Evolutionary conservation across 2,797 vertebrate genomes (phyloP).

Genomic region (Tenualosa thibaudeaui): DNA sequence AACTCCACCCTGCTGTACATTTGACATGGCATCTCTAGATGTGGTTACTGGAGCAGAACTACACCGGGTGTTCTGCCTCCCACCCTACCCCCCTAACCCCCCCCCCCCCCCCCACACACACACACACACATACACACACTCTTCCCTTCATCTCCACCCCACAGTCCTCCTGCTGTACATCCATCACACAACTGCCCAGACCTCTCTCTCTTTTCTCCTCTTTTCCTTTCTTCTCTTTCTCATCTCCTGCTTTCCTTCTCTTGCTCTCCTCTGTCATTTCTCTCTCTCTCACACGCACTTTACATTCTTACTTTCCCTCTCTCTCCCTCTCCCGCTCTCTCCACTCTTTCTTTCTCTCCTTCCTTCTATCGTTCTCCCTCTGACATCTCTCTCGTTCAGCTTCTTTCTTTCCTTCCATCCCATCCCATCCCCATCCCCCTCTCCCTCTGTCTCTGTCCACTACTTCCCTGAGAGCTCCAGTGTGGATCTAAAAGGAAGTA

Average conservation of each 20-base stretch:
- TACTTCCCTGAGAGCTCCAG: too few relatives aligned
- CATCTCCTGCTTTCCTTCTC: too few relatives aligned
- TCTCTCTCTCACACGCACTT: too few relatives aligned
- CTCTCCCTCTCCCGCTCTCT: too few relatives aligned
- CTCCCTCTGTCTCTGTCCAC: not conserved
- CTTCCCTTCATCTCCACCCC: slow-evolving; percentile 18
- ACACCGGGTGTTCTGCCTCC: slow-evolving; percentile 24
- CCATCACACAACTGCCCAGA: not conserved
- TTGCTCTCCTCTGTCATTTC: not conserved
- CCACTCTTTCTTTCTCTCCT: not conserved
- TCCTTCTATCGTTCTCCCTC: slow-evolving; percentile 30
- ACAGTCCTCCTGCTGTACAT: slow-evolving; percentile 20
- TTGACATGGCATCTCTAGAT: not conserved
- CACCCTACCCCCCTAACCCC: not conserved
- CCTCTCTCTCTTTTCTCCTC: not conserved
- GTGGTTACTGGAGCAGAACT: slow-evolving; percentile 29
- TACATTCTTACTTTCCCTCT: too few relatives aligned
- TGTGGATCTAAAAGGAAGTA: not conserved
- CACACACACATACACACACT: slow-evolving; percentile 12
- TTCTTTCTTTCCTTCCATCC: slow-evolving; percentile 32
- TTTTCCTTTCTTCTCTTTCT: not conserved
- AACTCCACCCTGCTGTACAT: not conserved
- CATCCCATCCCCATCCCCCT: slow-evolving; percentile 10
- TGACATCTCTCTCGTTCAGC: slow-evolving; percentile 24
- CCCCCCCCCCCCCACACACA: slow-evolving; percentile 26